Evolutionary conservation across 92 coral and sea anemone genomes (phyloP).

Genomic region (Phenganax subtilis): DNA sequence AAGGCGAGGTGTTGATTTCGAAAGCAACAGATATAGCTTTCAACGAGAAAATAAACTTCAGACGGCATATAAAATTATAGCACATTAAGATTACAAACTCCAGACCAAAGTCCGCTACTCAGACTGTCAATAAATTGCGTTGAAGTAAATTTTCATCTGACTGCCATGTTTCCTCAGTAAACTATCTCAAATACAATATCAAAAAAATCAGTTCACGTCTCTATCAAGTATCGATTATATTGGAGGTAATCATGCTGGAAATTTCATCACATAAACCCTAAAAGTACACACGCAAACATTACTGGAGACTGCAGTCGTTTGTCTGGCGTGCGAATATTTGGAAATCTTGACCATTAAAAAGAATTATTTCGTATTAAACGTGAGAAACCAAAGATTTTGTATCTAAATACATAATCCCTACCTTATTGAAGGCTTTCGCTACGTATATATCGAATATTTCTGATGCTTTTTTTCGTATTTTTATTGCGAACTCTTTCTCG

Average conservation of each 20-base stretch:
- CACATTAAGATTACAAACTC: too few relatives aligned
- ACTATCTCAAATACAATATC: too few relatives aligned
- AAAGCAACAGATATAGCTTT: too few relatives aligned
- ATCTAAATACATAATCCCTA: neutral
- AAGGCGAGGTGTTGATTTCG: too few relatives aligned
- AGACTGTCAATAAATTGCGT: too few relatives aligned
- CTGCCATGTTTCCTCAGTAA: too few relatives aligned
- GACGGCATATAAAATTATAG: too few relatives aligned
- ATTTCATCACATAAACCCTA: neutral
- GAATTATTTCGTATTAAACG: neutral
- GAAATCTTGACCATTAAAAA: neutral
- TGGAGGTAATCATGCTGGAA: neutral
- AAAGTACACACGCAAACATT: neutral
- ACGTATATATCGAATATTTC: neutral
- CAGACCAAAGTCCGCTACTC: too few relatives aligned
- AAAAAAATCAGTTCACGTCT: too few relatives aligned
- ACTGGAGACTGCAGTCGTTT: neutral
- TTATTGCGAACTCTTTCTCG: neutral
- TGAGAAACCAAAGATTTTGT: neutral
- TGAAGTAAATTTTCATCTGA: too few relatives aligned
- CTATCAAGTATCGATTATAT: too few relatives aligned
- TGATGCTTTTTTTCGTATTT: constrained; percentile 3
- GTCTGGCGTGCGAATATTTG: neutral
- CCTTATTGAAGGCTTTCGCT: neutral
- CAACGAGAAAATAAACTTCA: too few relatives aligned